A percentile compares a stretch with the other conserved stretches of the same genome.
phyloP scores from a whole-genome alignment of 1,140 invertebrate genomes.

The Caenorhabditis tropicalis region DNA sequence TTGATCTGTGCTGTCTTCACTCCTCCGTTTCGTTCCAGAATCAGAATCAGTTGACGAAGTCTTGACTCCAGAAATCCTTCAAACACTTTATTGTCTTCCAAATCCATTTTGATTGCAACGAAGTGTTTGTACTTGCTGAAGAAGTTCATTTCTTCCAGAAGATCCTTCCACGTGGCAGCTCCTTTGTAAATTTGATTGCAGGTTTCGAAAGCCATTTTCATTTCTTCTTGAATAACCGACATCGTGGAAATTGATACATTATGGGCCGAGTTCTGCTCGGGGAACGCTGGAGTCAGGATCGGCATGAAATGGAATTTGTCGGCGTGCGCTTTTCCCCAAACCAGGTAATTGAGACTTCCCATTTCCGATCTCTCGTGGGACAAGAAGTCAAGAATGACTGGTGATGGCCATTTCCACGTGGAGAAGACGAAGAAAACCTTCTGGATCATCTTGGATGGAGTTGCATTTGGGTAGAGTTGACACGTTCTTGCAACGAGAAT shows the following conservation, averaged over 20 bases:
- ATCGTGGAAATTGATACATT: conserved; percentile 93
- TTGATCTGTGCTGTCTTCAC: conserved; percentile 93
- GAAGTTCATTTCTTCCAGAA: conserved; percentile 95
- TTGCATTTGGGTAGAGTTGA: conserved; percentile 96
- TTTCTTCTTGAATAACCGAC: conserved; percentile 91
- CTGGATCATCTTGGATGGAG: conserved; percentile 89
- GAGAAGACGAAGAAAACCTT: conserved; percentile 98
- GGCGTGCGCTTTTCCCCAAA: conserved; percentile 77
- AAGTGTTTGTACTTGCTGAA: conserved; percentile 86
- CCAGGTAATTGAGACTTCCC: conserved; percentile 73
- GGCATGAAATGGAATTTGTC: conserved; percentile 88
- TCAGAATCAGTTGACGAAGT: conserved; percentile 88
- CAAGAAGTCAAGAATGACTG: conserved; percentile 90
- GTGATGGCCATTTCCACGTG: conserved; percentile 97
- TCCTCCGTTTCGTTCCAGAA: conserved; percentile 88
- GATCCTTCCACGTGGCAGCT: conserved; percentile 84
- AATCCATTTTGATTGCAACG: conserved; percentile 59
- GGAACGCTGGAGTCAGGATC: conserved; percentile 98
- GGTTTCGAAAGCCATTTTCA: conserved; percentile 77
- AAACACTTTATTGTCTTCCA: conserved; percentile 69
- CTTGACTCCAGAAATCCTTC: conserved; percentile 93
- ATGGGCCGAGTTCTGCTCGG: conserved; percentile 99
- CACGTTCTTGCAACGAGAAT: conserved; percentile 97
- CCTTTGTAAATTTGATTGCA: conserved; percentile 87
- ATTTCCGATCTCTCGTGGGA: conserved; percentile 75